Evolutionary conservation across 2,888 invertebrate species (phyloP), one percentile per base, ranked within the genome.

Genomic region (Eupithecia pulchellata): DNA sequence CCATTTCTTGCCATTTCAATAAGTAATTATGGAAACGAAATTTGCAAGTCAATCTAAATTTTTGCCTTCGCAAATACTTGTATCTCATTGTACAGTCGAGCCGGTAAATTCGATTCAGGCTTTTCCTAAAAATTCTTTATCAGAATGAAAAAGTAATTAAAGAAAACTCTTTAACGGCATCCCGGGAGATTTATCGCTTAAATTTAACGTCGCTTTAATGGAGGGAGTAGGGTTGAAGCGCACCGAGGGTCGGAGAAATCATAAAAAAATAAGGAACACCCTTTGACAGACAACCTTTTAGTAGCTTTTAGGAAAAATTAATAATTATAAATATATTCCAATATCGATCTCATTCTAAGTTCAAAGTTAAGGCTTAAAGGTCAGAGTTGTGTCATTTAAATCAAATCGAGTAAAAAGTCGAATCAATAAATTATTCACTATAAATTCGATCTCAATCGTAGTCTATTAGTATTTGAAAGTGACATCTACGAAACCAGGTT

Each of bases 71-170:
- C 65, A 66, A 66, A 65, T 65, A 65, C 36, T 60, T 66, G 55
- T 65, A 65, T 58, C 32, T 66, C 32, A 34, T 42, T 64, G 57
- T 39, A 72, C 64, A 64, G 66, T 62, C 68, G 17, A 27, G 27
- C 58, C 52, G 17, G 72, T 73, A 75, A 76, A 76, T 75, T 77
- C 69, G 71, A 69, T 71, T 74, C 71, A 57, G 61, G 64, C 66
- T 58, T 65, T 65, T 55, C 64, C 69, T 55, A 72, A 75, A 78
- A 75, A 76, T 75, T 76, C 76, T 78, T 78, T 74, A 73, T 75
- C 78, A 65, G 72, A 77, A 77, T 77, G 75, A 78, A 78, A 78
- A 78, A 78, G 78, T 78, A 78, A 78, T 78, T 78, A 78, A 78
- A 77, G 78, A 75, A 76, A 78, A 78, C 78, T 78, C 78, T 78